These are phyloP conservation scores for Entomobrya proxima DNA, from an alignment of 2,888 invertebrate species.

Conservation along the genomic window DNA sequence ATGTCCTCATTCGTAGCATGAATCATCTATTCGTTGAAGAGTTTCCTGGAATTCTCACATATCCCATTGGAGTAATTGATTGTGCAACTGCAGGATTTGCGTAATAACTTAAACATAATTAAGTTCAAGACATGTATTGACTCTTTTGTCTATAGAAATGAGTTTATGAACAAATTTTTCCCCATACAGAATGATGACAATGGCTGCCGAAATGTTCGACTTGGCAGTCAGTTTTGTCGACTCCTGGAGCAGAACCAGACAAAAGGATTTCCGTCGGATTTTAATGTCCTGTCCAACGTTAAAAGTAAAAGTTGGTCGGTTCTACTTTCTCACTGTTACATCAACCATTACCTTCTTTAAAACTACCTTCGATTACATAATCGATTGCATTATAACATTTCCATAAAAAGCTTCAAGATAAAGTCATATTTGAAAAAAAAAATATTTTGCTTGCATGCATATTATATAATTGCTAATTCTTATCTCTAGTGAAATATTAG, in stretches of 20 bases:
- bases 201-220: conserved; percentile 58
- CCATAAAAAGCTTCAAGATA: conserved; percentile 27
- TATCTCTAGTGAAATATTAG: too few relatives aligned
- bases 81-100: conserved; percentile 47
- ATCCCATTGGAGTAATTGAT: conserved; percentile 51
- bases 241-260: conserved; percentile 61
- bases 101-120: conserved; percentile 5
- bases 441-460: too few relatives aligned
- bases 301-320: conserved; percentile 56
- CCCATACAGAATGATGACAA: conserved; percentile 16
- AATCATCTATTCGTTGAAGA: conserved; percentile 61
- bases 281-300: conserved; percentile 57
- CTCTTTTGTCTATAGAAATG: too few relatives aligned
- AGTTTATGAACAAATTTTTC: neutral
- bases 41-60: conserved; percentile 62
- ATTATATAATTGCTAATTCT: too few relatives aligned
- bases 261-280: conserved; percentile 48
- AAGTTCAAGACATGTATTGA: neutral
- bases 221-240: conserved; percentile 51
- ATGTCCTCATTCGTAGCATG: conserved; percentile 64
- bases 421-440: neutral
- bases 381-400: conserved; percentile 68
- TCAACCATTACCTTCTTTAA: conserved; percentile 63
- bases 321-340: conserved; percentile 59
- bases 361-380: conserved; percentile 51